Conservation (phyloP, 1,140 invertebrate species). For the Trichoplusia ni region DNA sequence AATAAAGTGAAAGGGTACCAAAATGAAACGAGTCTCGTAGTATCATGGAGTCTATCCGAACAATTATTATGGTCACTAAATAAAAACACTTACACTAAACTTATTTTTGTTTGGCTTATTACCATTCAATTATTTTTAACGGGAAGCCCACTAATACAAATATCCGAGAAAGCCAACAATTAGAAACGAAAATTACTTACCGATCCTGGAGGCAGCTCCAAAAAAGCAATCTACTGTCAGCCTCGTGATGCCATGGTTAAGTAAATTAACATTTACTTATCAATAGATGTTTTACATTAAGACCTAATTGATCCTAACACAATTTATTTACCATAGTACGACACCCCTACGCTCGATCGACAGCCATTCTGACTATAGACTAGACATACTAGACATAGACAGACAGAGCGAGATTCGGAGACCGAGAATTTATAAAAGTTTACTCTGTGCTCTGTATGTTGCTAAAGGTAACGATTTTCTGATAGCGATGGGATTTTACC, state of each 20-base stretch:
- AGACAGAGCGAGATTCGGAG: no score
- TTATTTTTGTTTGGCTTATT: slow-evolving; percentile 19
- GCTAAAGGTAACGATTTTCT: no score
- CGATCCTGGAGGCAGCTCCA: slow-evolving; percentile 52
- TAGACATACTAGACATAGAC: slow-evolving; percentile 5
- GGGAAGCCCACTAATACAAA: slow-evolving; percentile 40
- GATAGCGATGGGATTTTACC: no score
- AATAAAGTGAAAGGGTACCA: slow-evolving; percentile 77
- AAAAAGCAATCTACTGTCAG: slow-evolving; percentile 46
- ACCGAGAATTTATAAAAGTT: no score
- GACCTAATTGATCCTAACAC: slow-evolving; percentile 49
- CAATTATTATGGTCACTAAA: not conserved
- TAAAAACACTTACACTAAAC: not conserved
- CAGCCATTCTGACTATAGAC: slow-evolving; percentile 69
- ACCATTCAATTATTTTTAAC: slow-evolving; percentile 30
- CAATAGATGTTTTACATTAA: slow-evolving; percentile 50
- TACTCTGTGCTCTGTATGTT: no score
- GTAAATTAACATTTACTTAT: slow-evolving; percentile 35
- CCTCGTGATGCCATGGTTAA: slow-evolving; percentile 61
- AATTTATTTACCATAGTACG: slow-evolving; percentile 60
- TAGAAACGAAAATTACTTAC: slow-evolving; percentile 57
- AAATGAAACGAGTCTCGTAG: slow-evolving; percentile 46
- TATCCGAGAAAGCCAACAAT: slow-evolving; percentile 45
- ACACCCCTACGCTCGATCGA: slow-evolving; percentile 58
- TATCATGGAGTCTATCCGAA: slow-evolving; percentile 19